phyloP scores from a whole-genome alignment of 2,113 vertebrate genomes.

The Saccopteryx bilineata region DNA sequence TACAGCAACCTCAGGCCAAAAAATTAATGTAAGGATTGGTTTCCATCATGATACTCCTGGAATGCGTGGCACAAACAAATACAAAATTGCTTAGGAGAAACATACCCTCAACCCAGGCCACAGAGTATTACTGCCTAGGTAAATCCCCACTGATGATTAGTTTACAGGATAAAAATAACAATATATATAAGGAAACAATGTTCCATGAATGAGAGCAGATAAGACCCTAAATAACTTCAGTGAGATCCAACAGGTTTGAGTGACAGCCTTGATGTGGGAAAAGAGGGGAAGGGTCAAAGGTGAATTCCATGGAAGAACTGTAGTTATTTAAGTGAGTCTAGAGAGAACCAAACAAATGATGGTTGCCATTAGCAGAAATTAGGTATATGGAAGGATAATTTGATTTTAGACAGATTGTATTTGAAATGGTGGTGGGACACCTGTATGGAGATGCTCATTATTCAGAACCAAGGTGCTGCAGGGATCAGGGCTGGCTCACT shows the following conservation, averaged over 20 bases:
- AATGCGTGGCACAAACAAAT: slow-evolving; percentile 1
- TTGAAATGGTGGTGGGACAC: slow-evolving; percentile 21
- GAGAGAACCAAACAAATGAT: slow-evolving; percentile 43
- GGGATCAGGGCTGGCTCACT: neutral
- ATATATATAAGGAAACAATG: neutral
- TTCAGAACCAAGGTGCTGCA: neutral
- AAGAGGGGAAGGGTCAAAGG: neutral
- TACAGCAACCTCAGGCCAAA: neutral
- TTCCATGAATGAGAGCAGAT: neutral
- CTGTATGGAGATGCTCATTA: neutral
- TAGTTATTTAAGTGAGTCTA: neutral
- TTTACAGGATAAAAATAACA: slow-evolving; percentile 50
- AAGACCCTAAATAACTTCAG: slow-evolving; percentile 7
- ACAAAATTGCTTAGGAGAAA: slow-evolving; percentile 41
- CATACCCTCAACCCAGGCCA: neutral
- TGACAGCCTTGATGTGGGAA: neutral
- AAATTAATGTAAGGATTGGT: slow-evolving; percentile 38
- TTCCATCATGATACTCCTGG: slow-evolving; percentile 3
- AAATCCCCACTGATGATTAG: slow-evolving; percentile 1
- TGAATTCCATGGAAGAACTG: neutral
- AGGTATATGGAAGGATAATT: neutral
- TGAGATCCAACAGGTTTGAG: slow-evolving; percentile 26
- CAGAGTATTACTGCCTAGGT: neutral
- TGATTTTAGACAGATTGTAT: slow-evolving; percentile 15
- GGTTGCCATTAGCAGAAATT: neutral